Evolutionary conservation across 2,113 vertebrate genomes (phyloP), one percentile per base, ranked within the genome.

Genomic region (Nymphicus hollandicus): DNA sequence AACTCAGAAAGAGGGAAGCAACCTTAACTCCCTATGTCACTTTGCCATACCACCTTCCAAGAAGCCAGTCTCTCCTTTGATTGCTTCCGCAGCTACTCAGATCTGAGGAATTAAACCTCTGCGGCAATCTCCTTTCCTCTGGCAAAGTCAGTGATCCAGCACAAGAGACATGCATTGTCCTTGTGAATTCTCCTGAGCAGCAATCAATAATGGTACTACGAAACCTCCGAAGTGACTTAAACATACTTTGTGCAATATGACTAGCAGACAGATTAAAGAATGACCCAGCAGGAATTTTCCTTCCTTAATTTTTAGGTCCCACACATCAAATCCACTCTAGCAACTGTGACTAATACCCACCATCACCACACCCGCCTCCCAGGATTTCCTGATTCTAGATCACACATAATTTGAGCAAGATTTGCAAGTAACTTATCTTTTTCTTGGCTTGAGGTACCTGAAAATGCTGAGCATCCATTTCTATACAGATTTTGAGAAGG

Each of bases 261-360:
- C 43, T 47, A 95, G 37, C 71, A 94, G 79, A 70, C 28, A 83
- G 77, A 77, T 72, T 90, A 28, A 94, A 94, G 70, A 86, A 73
- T 43, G 12, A 81, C 39, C 28, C 69, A 76, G 66, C 20, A 82
- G 58, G 63, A 92, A 64, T 86, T 83, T 82, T 89, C 66, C 70
- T 83, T 95, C 81, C 81, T 90, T 81, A 70, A 55, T 63, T 80
- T 94, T 89, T 64, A 76, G 39, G 55, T 93, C 85, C 88, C 63
- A 84, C 33, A 29, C 23, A 81, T 35, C 70, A 82, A 25, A 86
- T 81, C 72, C 47, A 39, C 52, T 71, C 55, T 28, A 88, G 61
- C 52, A 73, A 43, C 60, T 81, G 49, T 87, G 92, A 92, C 92
- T 81, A 71, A 92, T 76, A 91, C 15, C 77, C 61, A 81, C 69